phyloP scores from a whole-genome alignment of 2,113 vertebrate species.

The Megatriorchis doriae region DNA sequence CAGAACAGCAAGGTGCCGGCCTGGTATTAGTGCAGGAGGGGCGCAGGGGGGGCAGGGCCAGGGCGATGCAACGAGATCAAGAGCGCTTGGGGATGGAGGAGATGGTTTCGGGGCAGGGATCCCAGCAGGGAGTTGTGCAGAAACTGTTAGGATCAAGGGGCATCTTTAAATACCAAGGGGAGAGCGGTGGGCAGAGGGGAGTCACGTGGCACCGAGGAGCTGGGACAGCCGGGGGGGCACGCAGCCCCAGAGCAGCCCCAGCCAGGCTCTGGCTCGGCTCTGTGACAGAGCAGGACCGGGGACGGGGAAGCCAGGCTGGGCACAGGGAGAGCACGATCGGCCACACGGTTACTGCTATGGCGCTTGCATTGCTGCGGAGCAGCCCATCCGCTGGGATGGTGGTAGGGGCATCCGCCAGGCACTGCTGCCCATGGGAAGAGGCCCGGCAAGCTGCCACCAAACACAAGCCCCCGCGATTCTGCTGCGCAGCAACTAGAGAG shows the following conservation, averaged over 20 bases:
- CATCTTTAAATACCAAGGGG: slow-evolving; percentile 39
- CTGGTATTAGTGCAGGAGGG: slow-evolving; percentile 35
- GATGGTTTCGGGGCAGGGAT: not conserved
- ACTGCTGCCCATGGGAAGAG: not conserved
- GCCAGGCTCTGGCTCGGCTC: not conserved
- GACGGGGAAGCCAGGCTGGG: not conserved
- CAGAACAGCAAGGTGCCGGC: slow-evolving; percentile 59
- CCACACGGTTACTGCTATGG: not conserved
- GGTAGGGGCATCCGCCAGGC: not conserved
- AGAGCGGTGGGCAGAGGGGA: not conserved
- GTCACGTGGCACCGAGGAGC: slow-evolving; percentile 37
- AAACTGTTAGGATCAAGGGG: not conserved
- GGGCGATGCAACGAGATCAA: not conserved
- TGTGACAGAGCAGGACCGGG: not conserved
- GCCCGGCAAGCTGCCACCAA: not conserved
- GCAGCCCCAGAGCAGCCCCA: not conserved
- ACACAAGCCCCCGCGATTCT: not conserved
- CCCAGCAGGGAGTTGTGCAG: slow-evolving; percentile 50
- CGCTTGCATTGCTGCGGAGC: not conserved
- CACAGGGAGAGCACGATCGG: not conserved
- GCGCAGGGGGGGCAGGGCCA: rapidly evolving
- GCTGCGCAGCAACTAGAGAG: not conserved
- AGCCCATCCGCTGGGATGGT: not conserved
- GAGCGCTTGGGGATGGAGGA: not conserved
- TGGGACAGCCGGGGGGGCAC: not conserved